Percentiles rank a stretch among this genome's conserved stretches.
phyloP scores from a whole-genome alignment of 2,888 invertebrate genomes.

The Ganaspis brasiliensis region DNA sequence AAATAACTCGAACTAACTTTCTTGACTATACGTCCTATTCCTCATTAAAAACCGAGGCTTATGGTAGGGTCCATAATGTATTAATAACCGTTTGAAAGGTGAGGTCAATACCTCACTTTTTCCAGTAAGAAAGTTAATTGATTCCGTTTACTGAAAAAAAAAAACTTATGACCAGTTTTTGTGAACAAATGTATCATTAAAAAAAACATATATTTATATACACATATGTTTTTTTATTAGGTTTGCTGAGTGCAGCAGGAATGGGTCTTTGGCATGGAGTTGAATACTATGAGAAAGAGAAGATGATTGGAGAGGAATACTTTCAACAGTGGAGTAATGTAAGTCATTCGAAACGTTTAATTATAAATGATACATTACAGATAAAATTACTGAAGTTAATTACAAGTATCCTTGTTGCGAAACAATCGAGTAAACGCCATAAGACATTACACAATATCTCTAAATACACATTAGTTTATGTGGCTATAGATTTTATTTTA shows the following conservation, averaged over 20 bases:
- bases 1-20: no score
- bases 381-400: constrained; percentile 24
- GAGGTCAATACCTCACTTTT: no score
- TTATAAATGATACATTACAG: background rate
- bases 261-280: constrained; percentile 99
- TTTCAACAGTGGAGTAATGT: constrained; percentile 96
- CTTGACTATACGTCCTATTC: no score
- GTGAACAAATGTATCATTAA: no score
- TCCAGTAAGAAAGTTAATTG: no score
- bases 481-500: background rate
- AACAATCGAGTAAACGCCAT: background rate
- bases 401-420: constrained; percentile 9
- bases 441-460: background rate
- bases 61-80: no score
- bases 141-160: no score
- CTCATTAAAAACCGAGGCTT: no score
- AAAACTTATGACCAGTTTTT: no score
- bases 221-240: no score
- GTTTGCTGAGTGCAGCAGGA: constrained; percentile 93
- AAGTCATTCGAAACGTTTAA: constrained; percentile 79
- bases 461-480: background rate
- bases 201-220: no score
- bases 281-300: constrained; percentile 97
- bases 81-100: no score
- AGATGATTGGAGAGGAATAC: constrained; percentile 95